Percentiles rank a stretch among this genome's conserved stretches.
Evolutionary conservation across 2,797 vertebrate species (phyloP).

Genomic region (Glossophaga mutica): DNA sequence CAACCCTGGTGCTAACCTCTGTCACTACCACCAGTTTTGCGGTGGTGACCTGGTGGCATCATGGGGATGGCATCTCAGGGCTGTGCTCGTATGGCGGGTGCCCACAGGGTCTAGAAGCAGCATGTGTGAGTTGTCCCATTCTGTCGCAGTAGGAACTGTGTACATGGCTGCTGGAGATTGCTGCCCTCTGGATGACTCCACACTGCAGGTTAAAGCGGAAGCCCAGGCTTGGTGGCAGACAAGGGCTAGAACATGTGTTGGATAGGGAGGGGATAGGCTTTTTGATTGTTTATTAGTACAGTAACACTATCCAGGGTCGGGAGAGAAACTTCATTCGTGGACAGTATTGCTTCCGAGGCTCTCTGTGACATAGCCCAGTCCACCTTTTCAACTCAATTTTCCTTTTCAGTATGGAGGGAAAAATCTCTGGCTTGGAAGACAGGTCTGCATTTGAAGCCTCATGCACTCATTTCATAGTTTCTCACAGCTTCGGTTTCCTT

Average conservation of each 20-base stretch:
- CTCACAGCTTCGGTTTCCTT: constrained; percentile 9
- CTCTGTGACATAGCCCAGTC: neutral
- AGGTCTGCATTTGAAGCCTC: neutral
- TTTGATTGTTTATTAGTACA: neutral
- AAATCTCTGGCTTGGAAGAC: neutral
- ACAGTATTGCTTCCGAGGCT: neutral
- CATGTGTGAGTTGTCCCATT: neutral
- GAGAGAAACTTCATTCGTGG: constrained; percentile 9
- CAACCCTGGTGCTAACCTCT: neutral
- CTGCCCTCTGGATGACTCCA: neutral
- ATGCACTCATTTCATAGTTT: neutral
- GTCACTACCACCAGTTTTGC: neutral
- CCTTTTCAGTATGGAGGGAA: neutral
- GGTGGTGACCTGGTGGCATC: neutral
- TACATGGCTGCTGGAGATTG: neutral
- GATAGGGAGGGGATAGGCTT: neutral
- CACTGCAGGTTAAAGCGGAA: neutral
- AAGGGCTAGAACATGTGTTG: neutral
- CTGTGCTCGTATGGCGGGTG: neutral
- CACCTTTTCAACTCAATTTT: neutral
- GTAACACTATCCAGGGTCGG: neutral
- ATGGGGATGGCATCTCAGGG: neutral
- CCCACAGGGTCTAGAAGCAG: neutral
- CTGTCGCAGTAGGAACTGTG: neutral
- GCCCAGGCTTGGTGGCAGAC: neutral